Evolutionary conservation across 2,113 vertebrate genomes (phyloP).

Genomic region (Dromaius novaehollandiae): DNA sequence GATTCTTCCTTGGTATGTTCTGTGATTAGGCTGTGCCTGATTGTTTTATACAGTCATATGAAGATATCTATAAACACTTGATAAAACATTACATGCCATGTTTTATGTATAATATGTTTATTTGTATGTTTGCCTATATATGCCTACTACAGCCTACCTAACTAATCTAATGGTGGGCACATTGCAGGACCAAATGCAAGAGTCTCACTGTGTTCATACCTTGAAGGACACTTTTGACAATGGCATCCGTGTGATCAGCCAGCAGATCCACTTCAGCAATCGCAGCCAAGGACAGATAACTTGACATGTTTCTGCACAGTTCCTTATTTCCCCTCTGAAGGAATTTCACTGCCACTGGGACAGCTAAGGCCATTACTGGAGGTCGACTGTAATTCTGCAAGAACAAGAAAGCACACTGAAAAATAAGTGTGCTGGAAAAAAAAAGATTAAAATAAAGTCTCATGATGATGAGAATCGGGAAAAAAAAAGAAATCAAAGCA

Average conservation of each 20-base stretch:
- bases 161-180: fast-evolving
- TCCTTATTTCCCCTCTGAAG: slow-evolving; percentile 89
- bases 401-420: not conserved
- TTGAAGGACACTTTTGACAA: slow-evolving; percentile 87
- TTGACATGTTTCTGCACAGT: slow-evolving; percentile 94
- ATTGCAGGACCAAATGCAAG: not conserved
- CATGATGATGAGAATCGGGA: not conserved
- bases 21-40: not conserved
- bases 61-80: too few species aligned
- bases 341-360: slow-evolving; percentile 94
- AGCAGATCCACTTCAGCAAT: slow-evolving; percentile 88
- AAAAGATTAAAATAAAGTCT: not conserved
- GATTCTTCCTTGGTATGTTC: not conserved
- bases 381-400: slow-evolving; percentile 90
- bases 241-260: slow-evolving; percentile 87
- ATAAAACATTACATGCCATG: too few species aligned
- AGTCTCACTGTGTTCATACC: slow-evolving; percentile 74
- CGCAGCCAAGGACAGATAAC: slow-evolving; percentile 91
- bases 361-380: slow-evolving; percentile 89
- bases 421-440: not conserved
- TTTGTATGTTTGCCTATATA: not conserved
- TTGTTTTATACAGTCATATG: too few species aligned
- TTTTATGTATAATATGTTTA: too few species aligned
- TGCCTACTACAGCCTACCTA: not conserved
- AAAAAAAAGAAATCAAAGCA: not conserved